These are phyloP conservation scores for Gobius niger DNA, from an alignment of 2,113 vertebrate genomes.

Conservation along the genomic window DNA sequence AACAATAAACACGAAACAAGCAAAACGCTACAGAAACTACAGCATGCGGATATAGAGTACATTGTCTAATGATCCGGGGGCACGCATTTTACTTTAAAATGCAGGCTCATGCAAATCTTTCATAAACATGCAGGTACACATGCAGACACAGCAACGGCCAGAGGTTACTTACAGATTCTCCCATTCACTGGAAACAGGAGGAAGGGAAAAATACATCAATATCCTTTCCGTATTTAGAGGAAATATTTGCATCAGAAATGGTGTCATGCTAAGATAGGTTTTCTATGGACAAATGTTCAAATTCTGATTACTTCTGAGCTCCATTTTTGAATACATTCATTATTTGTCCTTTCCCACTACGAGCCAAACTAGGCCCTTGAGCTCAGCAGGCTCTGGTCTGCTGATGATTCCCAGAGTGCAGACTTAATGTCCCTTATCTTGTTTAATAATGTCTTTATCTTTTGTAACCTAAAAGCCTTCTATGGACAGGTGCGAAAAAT, in stretches of 20 bases:
- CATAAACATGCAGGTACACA: not conserved
- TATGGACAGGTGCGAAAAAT: too few species aligned
- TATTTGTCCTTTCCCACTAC: too few species aligned
- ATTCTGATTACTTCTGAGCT: too few species aligned
- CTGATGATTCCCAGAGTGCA: too few species aligned
- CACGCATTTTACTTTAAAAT: not conserved
- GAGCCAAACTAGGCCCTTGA: too few species aligned
- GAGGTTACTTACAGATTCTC: constrained; percentile 89
- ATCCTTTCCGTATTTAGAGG: not conserved
- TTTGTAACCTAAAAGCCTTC: too few species aligned
- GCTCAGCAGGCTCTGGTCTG: too few species aligned
- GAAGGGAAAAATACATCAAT: constrained; percentile 55
- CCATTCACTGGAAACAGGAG: constrained; percentile 86
- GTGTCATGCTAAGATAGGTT: not conserved
- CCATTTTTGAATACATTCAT: too few species aligned
- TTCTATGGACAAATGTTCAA: too few species aligned
- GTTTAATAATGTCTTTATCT: too few species aligned
- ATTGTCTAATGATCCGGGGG: not conserved
- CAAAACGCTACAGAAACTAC: not conserved
- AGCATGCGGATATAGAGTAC: not conserved
- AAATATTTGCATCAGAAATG: not conserved
- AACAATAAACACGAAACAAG: not conserved
- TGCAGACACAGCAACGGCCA: not conserved
- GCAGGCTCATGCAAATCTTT: not conserved
- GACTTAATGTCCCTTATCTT: too few species aligned